phyloP scores from a whole-genome alignment of 2,113 vertebrate species.

The Xenopus tropicalis region DNA sequence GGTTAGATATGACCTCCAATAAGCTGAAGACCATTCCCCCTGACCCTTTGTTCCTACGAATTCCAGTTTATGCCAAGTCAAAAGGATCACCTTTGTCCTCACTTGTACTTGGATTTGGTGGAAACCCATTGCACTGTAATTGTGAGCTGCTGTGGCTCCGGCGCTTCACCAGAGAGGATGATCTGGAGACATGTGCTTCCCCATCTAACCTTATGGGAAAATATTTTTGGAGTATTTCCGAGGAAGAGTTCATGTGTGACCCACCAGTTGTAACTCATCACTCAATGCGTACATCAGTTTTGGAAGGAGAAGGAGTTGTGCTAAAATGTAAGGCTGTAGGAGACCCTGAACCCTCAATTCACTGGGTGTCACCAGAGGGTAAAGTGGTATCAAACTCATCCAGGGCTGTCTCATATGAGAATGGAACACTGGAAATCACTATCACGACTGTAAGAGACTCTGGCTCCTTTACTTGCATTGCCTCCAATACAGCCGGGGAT shows the following conservation, averaged over 20 bases:
- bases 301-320: conserved; percentile 75
- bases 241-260: conserved; percentile 79
- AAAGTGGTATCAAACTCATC: conserved; percentile 75
- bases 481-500: conserved; percentile 74
- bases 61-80: conserved; percentile 71
- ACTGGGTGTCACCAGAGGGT: conserved; percentile 75
- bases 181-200: conserved; percentile 75
- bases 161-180: conserved; percentile 71
- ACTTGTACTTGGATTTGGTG: conserved; percentile 72
- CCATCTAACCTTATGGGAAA: conserved; percentile 69
- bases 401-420: conserved; percentile 69
- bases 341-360: conserved; percentile 71
- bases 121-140: conserved; percentile 78
- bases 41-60: conserved; percentile 72
- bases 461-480: conserved; percentile 73
- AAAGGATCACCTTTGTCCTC: conserved; percentile 72
- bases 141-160: conserved; percentile 77
- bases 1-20: conserved; percentile 80
- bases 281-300: conserved; percentile 73
- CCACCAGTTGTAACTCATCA: conserved; percentile 75
- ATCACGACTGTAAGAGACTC: conserved; percentile 73
- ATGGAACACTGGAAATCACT: conserved; percentile 74
- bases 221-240: conserved; percentile 78
- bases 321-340: conserved; percentile 73
- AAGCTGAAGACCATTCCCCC: conserved; percentile 80